These are phyloP conservation scores for Thunnus maccoyii DNA, from an alignment of 2,113 vertebrate genomes.

Conservation along the genomic window DNA sequence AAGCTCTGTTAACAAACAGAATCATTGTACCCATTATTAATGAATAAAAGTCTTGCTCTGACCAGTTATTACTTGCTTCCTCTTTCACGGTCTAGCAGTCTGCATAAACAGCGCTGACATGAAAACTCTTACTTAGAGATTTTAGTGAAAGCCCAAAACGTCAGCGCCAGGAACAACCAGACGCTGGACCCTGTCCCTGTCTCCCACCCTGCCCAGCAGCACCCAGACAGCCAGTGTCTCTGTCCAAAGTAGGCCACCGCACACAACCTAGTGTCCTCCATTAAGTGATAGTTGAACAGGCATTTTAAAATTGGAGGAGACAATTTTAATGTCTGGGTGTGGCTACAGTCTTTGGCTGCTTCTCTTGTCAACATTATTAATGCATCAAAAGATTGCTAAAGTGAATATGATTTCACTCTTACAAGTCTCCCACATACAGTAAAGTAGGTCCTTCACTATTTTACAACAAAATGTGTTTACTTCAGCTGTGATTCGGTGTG, in stretches of 20 bases:
- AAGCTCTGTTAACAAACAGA: slow-evolving; percentile 18
- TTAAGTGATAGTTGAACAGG: slow-evolving; percentile 7
- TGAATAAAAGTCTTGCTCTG: slow-evolving; percentile 17
- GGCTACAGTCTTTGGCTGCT: background rate
- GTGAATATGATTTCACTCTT: background rate
- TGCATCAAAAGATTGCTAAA: slow-evolving; percentile 1
- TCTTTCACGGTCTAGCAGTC: slow-evolving; percentile 38
- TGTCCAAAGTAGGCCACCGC: slow-evolving; percentile 39
- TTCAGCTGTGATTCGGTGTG: background rate
- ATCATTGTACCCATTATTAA: slow-evolving; percentile 26
- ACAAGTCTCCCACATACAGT: background rate
- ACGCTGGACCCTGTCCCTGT: slow-evolving; percentile 52
- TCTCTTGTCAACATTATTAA: background rate
- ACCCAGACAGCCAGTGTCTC: slow-evolving; percentile 34
- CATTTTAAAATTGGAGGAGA: slow-evolving; percentile 17
- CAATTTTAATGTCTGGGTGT: slow-evolving; percentile 4
- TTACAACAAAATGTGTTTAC: background rate
- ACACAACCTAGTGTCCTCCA: slow-evolving; percentile 29
- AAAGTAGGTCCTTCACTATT: background rate
- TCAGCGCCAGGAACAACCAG: slow-evolving; percentile 41
- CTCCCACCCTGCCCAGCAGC: slow-evolving; percentile 21
- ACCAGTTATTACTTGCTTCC: slow-evolving; percentile 46
- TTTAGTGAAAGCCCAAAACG: slow-evolving; percentile 52
- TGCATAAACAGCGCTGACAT: slow-evolving; percentile 46
- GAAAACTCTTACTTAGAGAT: slow-evolving; percentile 36